A percentile compares a stretch with the other conserved stretches of the same genome.
Conservation (phyloP, 2,797 vertebrate genomes). For the Malacoraja senta region DNA sequence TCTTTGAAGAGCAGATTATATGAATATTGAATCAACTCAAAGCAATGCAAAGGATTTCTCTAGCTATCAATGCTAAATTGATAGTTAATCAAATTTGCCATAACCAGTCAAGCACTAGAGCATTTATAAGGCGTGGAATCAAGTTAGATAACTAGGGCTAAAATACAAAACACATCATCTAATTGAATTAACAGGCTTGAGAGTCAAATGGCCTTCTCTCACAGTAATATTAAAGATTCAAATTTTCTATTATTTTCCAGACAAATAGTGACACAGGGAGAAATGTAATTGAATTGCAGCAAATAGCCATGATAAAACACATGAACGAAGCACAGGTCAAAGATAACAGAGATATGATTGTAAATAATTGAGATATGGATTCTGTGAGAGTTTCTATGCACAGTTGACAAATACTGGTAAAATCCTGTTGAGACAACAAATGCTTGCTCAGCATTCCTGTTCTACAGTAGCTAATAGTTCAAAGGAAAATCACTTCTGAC, state of each 20-base stretch:
- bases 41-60: neutral
- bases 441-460: neutral
- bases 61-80: neutral
- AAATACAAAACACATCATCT: too few species aligned
- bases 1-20: neutral
- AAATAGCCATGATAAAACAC: neutral
- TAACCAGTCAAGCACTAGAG: too few species aligned
- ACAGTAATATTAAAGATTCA: neutral
- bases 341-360: neutral
- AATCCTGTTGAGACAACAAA: neutral
- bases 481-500: neutral
- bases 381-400: neutral
- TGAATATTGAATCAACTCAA: neutral
- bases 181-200: too few species aligned
- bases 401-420: neutral
- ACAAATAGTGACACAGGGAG: neutral
- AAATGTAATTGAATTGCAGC: neutral
- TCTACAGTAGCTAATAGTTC: neutral
- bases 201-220: too few species aligned
- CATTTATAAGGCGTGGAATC: too few species aligned
- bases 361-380: neutral
- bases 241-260: neutral
- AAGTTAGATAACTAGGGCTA: too few species aligned
- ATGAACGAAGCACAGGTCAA: neutral
- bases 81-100: neutral